Conservation (phyloP, 1,140 invertebrate genomes). For the Alviniconcha marisindica region DNA sequence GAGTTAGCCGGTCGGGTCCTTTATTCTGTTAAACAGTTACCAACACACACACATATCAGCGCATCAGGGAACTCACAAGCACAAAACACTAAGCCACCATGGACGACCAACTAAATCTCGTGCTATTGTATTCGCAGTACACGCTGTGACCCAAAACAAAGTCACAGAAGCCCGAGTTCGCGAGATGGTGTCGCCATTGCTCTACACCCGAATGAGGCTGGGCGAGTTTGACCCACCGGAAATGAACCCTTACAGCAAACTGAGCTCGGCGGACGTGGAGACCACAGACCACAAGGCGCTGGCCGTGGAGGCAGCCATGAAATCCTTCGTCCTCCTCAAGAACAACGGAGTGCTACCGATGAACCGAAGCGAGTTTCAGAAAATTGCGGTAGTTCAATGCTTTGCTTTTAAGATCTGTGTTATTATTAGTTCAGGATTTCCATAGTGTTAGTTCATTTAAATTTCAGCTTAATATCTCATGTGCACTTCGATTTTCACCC, state of each 20-base stretch:
- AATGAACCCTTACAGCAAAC: constrained; percentile 60
- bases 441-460: background rate
- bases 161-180: constrained; percentile 54
- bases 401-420: background rate
- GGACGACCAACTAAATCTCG: too few relatives aligned
- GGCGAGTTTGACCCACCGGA: constrained; percentile 72
- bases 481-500: too few relatives aligned
- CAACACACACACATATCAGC: too few relatives aligned
- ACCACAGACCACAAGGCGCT: constrained; percentile 56
- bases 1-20: too few relatives aligned
- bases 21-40: too few relatives aligned
- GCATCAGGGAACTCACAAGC: too few relatives aligned
- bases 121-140: constrained; percentile 46
- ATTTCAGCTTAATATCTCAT: too few relatives aligned
- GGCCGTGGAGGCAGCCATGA: constrained; percentile 53
- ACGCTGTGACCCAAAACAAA: constrained; percentile 60
- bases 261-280: constrained; percentile 54
- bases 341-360: constrained; percentile 55
- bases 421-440: background rate
- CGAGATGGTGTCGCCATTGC: constrained; percentile 68
- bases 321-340: constrained; percentile 67
- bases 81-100: too few relatives aligned
- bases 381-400: constrained; percentile 8
- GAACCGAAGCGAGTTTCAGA: background rate
- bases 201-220: constrained; percentile 72